Base-by-base conservation (phyloP, 2,888 invertebrate species). In the Gisinianus flammeolus region DNA sequence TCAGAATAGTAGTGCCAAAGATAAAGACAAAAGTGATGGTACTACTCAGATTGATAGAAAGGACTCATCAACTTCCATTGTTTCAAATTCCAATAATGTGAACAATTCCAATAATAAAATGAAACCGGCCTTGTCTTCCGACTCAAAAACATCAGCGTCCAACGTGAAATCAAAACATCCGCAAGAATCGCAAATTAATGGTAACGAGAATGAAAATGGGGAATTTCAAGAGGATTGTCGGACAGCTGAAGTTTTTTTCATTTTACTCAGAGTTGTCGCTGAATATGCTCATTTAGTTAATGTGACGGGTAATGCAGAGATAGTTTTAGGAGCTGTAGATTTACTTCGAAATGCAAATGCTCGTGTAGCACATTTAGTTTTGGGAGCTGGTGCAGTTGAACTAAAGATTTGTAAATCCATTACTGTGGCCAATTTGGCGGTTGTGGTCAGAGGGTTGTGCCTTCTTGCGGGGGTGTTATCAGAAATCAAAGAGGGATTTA, bases 361-460 rank as follows among this genome's bases (percentile, higher is more conserved):
- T 5, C 90, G 93, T 79, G 93, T 93, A 85, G 97, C 96, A 88
- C 97, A 98, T 87, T 89, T 99, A 84, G 95, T 99, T 76, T 89
- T 99, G 76, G 98, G 98, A 64, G 98, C 98, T 58, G 98, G 98
- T 64, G 98, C 99, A 6, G 91, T 98, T 86, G 94, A 95, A 86
- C 93, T 96, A 81, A 97, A 97, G 54, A 98, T 98, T 5, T 88
- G 96, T 75, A 95, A 95, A 88, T 96, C 95, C 31, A 97, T 97
- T 82, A 96, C 97, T 4, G 97, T 95, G 85, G 94, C 94, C 52
- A 97, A 98, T 88, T 89, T 99, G 85, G 97, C 94, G 12, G 88
- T 96, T 82, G 93, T 94, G 0, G 93, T 94, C 19, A 90, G 95
- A 84, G 94, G 94, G 35, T 87, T 96, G 44, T 94, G 95, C 85